Base-by-base conservation (phyloP, 2,113 vertebrate genomes). In the Motacilla alba region DNA sequence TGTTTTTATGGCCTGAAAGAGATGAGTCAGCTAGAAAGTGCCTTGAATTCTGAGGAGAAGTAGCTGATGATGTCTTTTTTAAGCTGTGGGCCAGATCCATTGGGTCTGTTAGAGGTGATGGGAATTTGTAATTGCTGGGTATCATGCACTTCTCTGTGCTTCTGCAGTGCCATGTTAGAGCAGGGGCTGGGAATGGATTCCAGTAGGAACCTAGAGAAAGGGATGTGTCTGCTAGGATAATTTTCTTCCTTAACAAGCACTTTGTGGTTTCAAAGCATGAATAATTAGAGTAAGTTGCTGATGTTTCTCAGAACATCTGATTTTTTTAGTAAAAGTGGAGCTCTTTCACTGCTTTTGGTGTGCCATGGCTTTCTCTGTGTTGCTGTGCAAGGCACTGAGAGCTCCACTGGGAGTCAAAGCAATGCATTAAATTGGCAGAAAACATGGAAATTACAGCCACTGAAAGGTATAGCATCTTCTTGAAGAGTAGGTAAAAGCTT, bases 71-170 rank as follows among this genome's bases (percentile, higher is more conserved):
- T 67, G 39, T 47, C 69, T 93, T 31, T 87, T 26, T 86, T 19
- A 73, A 58, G 44, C 33, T 37, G 23, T 52, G 67, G 28, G 15
- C 26, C 66, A 41, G 67, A 49, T 41, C 46, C 18, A 9, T 31
- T n/a, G 46, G 13, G 23, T 0, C 0, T 39, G 4, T n/a, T 10
- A 4, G 33, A 31, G n/a, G 4, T 67, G 22, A 2, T 52, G 60
- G 60, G 75, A 83, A 43, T 39, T 31, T 67, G 43, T 46, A 47
- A 11, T 18, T 49, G 23, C 50, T 67, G 2, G 2, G 11, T 56
- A 9, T 33, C 30, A 0, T 15, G 2, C 2, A 0, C 9, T 52
- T 15, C 31, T 49, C 74, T 74, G 46, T 47, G 52, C 68, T 82
- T 46, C 44, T 56, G 37, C 21, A 46, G 28, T 37, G 58, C 28